Base-by-base conservation (phyloP, 2,888 invertebrate genomes). In the Acleris holmiana region DNA sequence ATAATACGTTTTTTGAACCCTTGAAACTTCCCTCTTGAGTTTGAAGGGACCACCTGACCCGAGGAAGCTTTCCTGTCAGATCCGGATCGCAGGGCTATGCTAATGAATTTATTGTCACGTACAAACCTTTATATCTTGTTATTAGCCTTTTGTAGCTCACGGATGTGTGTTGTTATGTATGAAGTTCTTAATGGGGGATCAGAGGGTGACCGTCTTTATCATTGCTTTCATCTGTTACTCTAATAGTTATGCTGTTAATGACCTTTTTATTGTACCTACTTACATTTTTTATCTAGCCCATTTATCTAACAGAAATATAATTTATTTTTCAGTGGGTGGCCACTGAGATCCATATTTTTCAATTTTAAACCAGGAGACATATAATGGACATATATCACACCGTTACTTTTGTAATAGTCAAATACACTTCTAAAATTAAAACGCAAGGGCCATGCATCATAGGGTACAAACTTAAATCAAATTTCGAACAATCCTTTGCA, bases 61-160 rank as follows among this genome's bases (percentile, higher is more conserved):
- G 75, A 74, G 76, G 75, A 73, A 68, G 67, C 68, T 72, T 57
- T 71, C 67, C 67, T 62, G 65, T 66, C 69, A 66, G 65, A 73
- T 71, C 75, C 78, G 76, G 72, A 75, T 81, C 78, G 73, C 82
- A 69, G 69, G 70, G 67, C 67, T 74, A 79, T 79, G 84, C 75
- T 88, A 88, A 88, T 88, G 84, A 84, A 87, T 88, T 86, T 86
- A 88, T 76, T 81, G 81, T 82, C 82, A 83, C 80, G 79, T 80
- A 74, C 77, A 54, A 48, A 49, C 50, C 63, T 57, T 49, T 55
- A 54, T 48, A 35, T 46, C 23, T 47, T 47, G 25, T 64, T 60
- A 60, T 60, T 21, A 19, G 74, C 65, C 72, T 76, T 78, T 79
- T 80, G 73, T 80, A 70, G 66, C 59, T 66, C 62, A 67, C 68